phyloP scores from a whole-genome alignment of 2,888 invertebrate genomes.

The Scaptomyza cyrtandrae region DNA sequence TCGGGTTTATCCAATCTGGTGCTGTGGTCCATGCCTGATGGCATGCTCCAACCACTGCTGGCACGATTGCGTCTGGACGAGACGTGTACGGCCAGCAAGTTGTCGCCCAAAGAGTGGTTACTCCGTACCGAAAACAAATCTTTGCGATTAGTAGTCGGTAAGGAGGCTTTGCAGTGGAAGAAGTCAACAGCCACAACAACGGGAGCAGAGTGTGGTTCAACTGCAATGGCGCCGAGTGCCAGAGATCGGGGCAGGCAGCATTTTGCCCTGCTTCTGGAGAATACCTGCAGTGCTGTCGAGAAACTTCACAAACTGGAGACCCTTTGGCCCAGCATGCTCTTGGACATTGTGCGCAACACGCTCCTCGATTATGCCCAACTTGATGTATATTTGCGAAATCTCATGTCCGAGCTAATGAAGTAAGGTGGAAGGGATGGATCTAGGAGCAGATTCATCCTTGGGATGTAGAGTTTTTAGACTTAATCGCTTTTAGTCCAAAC shows the following conservation, averaged over 20 bases:
- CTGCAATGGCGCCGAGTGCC: slow-evolving; percentile 69
- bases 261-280: slow-evolving; percentile 89
- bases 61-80: slow-evolving; percentile 89
- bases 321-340: slow-evolving; percentile 91
- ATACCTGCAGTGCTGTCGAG: slow-evolving; percentile 91
- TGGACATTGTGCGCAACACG: slow-evolving; percentile 91
- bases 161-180: slow-evolving; percentile 92
- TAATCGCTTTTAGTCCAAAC: slow-evolving; percentile 60
- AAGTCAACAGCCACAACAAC: slow-evolving; percentile 55
- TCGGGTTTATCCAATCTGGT: slow-evolving; percentile 91
- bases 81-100: slow-evolving; percentile 84
- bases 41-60: slow-evolving; percentile 90
- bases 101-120: slow-evolving; percentile 90
- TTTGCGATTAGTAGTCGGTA: slow-evolving; percentile 92
- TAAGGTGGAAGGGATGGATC: slow-evolving; percentile 34
- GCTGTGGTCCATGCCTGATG: slow-evolving; percentile 91
- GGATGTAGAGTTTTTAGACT: slow-evolving; percentile 38
- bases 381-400: slow-evolving; percentile 90
- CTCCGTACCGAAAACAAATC: slow-evolving; percentile 89
- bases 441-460: background rate
- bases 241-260: slow-evolving; percentile 91
- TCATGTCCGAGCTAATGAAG: slow-evolving; percentile 84
- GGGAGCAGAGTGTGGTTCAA: slow-evolving; percentile 15
- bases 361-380: slow-evolving; percentile 92
- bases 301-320: slow-evolving; percentile 90